Conservation (phyloP, 2,888 invertebrate species). For the Alentia gelatinosa region DNA sequence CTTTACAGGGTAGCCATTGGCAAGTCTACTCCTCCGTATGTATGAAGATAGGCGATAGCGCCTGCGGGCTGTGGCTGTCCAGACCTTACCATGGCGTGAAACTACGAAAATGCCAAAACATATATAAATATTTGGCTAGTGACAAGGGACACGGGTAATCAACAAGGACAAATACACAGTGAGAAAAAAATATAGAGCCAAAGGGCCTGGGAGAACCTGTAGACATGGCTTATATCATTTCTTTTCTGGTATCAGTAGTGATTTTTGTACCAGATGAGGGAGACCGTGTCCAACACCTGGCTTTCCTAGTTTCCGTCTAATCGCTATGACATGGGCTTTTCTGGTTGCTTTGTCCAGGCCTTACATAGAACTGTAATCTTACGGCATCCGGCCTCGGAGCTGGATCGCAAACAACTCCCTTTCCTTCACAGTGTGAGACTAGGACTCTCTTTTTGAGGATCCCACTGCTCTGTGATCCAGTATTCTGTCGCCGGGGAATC, state of each 20-base stretch:
- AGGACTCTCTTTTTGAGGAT: not conserved
- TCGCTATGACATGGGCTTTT: not conserved
- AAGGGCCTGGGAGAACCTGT: too few species aligned
- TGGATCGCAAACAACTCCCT: not conserved
- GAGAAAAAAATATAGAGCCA: not conserved
- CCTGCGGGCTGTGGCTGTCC: not conserved
- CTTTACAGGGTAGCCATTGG: too few species aligned
- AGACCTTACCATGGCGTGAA: not conserved
- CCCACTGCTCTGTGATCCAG: not conserved
- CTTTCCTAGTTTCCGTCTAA: not conserved
- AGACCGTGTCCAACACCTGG: not conserved
- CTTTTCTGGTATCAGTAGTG: too few species aligned
- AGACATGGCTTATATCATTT: not conserved
- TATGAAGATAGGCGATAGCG: not conserved
- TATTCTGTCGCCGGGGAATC: not conserved
- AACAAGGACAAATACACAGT: not conserved
- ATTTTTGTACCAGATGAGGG: not conserved
- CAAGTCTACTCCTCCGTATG: not conserved
- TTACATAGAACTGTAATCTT: not conserved
- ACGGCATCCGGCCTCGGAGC: not conserved
- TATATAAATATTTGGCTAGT: constrained; percentile 24
- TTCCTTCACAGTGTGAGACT: not conserved
- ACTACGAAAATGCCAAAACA: not conserved
- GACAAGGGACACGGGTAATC: not conserved
- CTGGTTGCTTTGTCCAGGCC: not conserved